Base-by-base conservation (phyloP, 2,113 vertebrate genomes). In the Oncorhynchus clarkii region DNA sequence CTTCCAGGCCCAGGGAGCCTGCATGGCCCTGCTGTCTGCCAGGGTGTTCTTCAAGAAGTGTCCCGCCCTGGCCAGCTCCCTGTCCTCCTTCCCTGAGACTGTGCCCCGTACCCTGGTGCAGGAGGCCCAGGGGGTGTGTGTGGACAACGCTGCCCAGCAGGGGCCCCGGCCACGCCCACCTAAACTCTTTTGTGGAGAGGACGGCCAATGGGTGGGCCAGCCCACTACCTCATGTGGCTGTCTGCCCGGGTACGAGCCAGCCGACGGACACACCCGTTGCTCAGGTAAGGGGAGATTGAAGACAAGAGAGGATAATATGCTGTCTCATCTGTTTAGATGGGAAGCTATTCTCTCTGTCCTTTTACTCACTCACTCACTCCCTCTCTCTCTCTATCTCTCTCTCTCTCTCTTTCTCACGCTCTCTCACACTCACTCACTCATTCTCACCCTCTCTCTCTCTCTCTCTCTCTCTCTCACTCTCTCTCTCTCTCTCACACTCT, bases 31-130 rank as follows among this genome's bases (percentile, higher is more conserved):
- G 77, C 89, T 96, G 1, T 96, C 95, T 0, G 92, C 95, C 48
- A 92, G 95, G 11, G 95, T 96, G 60, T 96, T 94, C 84, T 96
- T 95, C 72, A 94, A 96, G 74, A 95, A 95, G 85, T 96, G 96
- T 14, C 89, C 95, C 0, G 84, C 89, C 2, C 87, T 95, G 79
- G 88, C 93, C 0, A 92, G 91, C 39, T 89, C 93, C 24, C 91
- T 96, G 12, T 95, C 95, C 69, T 83, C 73, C 27, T 96, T 97
- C 89, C 92, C 93, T 0, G 95, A 95, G 86, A 96, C 95, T 0
- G 91, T 96, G 26, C 95, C 95, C 0, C 91, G 86, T 0, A 91
- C 93, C 14, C 93, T 97, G 1, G 95, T 96, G 74, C 95, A 96
- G 48, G 93, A 95, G 0, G 93, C 95, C 0, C 88, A 93, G 5